Evolutionary conservation across 2,888 invertebrate genomes (phyloP), one percentile per base, ranked within the genome.

Genomic region (Rugalucina vietnamica): DNA sequence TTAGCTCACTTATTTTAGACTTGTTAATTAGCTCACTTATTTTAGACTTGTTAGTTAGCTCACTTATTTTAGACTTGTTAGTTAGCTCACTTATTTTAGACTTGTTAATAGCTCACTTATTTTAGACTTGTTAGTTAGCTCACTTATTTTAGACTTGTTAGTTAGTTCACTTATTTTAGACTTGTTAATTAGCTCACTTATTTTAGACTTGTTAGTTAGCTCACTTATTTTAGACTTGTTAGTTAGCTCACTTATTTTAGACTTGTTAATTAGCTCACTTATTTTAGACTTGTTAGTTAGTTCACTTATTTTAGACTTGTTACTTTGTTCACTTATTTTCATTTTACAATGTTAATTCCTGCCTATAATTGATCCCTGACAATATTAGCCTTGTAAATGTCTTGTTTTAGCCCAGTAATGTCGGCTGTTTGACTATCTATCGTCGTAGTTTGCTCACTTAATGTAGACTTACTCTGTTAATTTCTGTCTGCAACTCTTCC

Each of bases 261-360:
- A n/a, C n/a, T n/a, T n/a, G n/a, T n/a, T n/a, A n/a, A n/a, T n/a
- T n/a, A n/a, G n/a, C n/a, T n/a, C n/a, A n/a, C n/a, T n/a, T n/a
- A n/a, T n/a, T n/a, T n/a, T n/a, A n/a, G n/a, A n/a, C n/a, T n/a
- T n/a, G n/a, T n/a, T n/a, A n/a, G n/a, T n/a, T n/a, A n/a, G n/a
- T n/a, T n/a, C n/a, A n/a, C n/a, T n/a, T n/a, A n/a, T n/a, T n/a
- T n/a, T n/a, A n/a, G n/a, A n/a, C n/a, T n/a, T n/a, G n/a, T n/a
- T n/a, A n/a, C n/a, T n/a, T n/a, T n/a, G n/a, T n/a, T n/a, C n/a
- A n/a, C n/a, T n/a, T n/a, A n/a, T n/a, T n/a, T n/a, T n/a, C n/a
- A n/a, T n/a, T n/a, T n/a, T n/a, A 91, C 92, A 71, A 70, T 84
- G 79, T 85, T 81, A 21, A 92, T 69, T 84, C 92, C 90, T 27